Evolutionary conservation across 2,888 invertebrate genomes (phyloP), one percentile per base, ranked within the genome.

Genomic region (Parapristionchus giblindavisi): DNA sequence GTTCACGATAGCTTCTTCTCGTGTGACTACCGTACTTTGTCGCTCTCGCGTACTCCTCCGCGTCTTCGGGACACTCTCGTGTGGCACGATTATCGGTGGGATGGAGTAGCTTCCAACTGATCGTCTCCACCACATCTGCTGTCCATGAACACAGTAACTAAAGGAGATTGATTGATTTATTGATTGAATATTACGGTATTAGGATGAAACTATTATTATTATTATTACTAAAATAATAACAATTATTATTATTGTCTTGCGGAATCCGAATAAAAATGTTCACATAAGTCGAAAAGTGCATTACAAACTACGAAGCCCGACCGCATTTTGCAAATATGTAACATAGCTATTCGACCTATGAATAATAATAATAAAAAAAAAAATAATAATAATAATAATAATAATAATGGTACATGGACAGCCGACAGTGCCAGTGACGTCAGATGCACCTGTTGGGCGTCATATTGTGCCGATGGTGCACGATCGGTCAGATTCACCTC

Each of bases 21-120:
- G n/a, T n/a, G n/a, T n/a, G n/a, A 54, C 14, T 32, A 6, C 3
- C 66, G 32, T 24, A 80, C 80, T 75, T 77, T 2, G 87, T 89
- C 82, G 93, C 94, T 89, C 96, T 91, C 90, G 99, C 99, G 88
- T 99, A 99, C 89, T 97, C 97, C 90, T 99, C 98, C 2, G 98
- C 97, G 88, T 96, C 95, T 11, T 93, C 92, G 0, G 86, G 86
- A 86, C 98, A 99, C 83, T 94, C 92, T 79, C 94, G 92, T 89
- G 96, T 98, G 89, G 94, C 93, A 89, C 95, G 94, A 88, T 95
- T 95, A 90, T 99, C 97, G 0, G 97, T 98, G 0, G 98, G 98
- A 89, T 99, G 96, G 82, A 98, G 91, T 75, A 99, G 91, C 90
- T 99, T 99, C 97, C 98, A 99, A 0, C 96, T 84, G 43, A 87